A percentile compares a stretch with the other conserved stretches of the same genome.
Evolutionary conservation across 2,888 invertebrate genomes (phyloP).

Genomic region (Callimorpha dominula): DNA sequence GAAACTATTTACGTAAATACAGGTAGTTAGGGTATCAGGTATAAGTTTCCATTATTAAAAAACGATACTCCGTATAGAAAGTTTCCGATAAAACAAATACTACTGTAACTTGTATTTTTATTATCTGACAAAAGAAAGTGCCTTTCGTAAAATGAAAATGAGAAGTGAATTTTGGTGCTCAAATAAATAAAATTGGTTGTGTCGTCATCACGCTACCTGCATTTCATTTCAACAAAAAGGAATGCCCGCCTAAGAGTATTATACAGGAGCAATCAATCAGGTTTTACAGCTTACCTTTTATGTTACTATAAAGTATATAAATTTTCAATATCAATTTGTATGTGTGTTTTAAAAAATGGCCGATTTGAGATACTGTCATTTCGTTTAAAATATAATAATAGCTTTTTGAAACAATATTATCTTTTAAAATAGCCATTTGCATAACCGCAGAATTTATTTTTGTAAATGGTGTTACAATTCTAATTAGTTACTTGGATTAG

Average conservation of each 20-base stretch:
- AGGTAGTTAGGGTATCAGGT: background rate
- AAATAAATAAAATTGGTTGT: conserved; percentile 18
- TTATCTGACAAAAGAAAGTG: background rate
- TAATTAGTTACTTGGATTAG: background rate
- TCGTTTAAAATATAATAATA: too few species aligned
- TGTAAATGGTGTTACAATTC: background rate
- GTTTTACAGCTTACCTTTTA: background rate
- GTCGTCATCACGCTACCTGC: conserved; percentile 7
- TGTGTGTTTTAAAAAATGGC: too few species aligned
- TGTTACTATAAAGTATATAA: background rate
- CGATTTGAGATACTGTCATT: too few species aligned
- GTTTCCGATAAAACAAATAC: background rate
- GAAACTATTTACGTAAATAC: too few species aligned
- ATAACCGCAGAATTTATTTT: background rate
- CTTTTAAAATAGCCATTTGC: background rate
- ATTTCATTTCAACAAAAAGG: conserved; percentile 2
- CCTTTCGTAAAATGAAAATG: background rate
- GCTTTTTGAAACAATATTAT: background rate
- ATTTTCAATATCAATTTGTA: background rate
- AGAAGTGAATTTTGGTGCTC: conserved; percentile 12
- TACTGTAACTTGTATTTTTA: background rate
- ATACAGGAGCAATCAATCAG: background rate
- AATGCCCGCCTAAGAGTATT: background rate
- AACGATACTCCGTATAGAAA: background rate
- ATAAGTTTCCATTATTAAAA: background rate